Evolutionary conservation across 2,113 vertebrate genomes (phyloP), one percentile per base, ranked within the genome.

Genomic region (Cebus imitator): DNA sequence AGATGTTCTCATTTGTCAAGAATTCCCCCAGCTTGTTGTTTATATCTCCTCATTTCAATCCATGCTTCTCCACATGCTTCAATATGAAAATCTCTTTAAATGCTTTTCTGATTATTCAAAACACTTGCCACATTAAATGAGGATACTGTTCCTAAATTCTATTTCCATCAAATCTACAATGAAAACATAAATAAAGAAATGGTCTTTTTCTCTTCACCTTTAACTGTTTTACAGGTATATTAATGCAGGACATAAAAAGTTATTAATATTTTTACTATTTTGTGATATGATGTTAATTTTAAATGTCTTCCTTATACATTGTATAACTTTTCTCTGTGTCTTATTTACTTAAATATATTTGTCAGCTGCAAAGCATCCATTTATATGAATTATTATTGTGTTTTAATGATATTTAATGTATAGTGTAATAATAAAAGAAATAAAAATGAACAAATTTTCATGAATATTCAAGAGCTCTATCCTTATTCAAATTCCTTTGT

Each of bases 341-440:
- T 93, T 81, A 23, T 70, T 82, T 94, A 61, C 64, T 79, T 94
- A 92, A 96, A 96, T 90, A 68, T 75, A 96, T 91, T 78, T 94
- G 37, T 93, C 11, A 94, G 81, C 7, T 48, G 37, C 17, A 83
- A 81, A 55, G 10, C 64, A 91, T 57, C 20, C 55, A 23, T 91
- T 96, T 87, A 73, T 55, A 43, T 93, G 68, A 96, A 79, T 87
- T 81, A 91, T 81, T 81, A 91, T 66, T 95, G 82, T 87, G n/a
- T 35, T 96, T 79, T 94, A 66, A 72, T 90, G n/a, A 89, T 73
- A 87, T 96, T 97, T 93, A 97, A 97, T 93, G 43, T 93, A 94
- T 68, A 72, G 43, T 50, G 89, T 87, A 97, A 96, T 91, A 98
- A 93, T 25, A 14, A 16, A 55, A 91, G 23, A 85, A 40, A 96